Evolutionary conservation across 2,888 invertebrate genomes (phyloP), one percentile per base, ranked within the genome.

Genomic region (Spilarctia lutea): DNA sequence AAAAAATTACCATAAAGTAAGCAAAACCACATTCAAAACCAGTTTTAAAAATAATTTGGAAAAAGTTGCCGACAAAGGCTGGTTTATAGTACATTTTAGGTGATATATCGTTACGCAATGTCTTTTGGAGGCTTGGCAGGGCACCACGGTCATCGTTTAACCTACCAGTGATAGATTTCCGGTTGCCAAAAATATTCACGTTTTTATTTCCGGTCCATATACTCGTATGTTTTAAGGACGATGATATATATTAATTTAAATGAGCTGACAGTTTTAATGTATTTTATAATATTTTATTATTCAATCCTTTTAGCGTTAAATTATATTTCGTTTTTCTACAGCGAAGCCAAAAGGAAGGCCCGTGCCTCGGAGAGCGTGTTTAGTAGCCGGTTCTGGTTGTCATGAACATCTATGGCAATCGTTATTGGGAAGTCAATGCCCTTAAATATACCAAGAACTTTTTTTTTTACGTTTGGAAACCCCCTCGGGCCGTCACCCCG

Each of bases 31-130:
- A 45, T 27, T 1, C 11, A 27, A 60, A n/a, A 27, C 27, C 10
- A 30, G 60, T 30, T 16, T 27, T 27, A 30, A 27, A 60, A 27
- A 30, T 16, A 60, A 16, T 60, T 60, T 60, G 13, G 6, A 30
- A 63, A 30, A 16, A 30, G 16, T 63, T 1, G 18, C 30, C 63
- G 1, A 18, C 18, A 30, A 30, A 16, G 30, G 27, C 60, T 30
- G 13, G 16, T 63, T 30, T 30, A 30, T 7, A 27, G 16, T 18
- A 30, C 18, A 39, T 4, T 35, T 39, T 66, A 16, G 30, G 20
- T 68, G 18, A 48, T 30, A 68, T 45, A 30, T 68, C 20, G 4
- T 68, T 48, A 48, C 11, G 68, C 68, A 68, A 68, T 48, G 45
- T 30, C 68, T 20, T 11, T 48, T n/a, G 45, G 45, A 45, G 67